Evolutionary conservation across 1,140 invertebrate species (phyloP).

Genomic region (Brachystomella parvula): DNA sequence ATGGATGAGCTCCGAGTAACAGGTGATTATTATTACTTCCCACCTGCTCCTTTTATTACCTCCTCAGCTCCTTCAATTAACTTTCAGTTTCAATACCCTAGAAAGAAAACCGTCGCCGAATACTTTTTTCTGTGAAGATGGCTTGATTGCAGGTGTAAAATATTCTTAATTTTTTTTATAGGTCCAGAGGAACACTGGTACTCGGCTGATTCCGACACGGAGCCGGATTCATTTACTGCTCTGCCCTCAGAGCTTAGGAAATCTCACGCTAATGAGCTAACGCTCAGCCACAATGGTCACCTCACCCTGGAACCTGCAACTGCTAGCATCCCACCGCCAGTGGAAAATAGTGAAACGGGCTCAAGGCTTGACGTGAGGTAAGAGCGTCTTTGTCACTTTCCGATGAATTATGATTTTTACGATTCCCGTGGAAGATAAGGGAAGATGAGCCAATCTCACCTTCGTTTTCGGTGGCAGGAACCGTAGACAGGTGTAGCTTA

Average conservation of each 20-base stretch:
- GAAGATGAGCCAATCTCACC: too few relatives aligned
- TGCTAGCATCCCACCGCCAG: neutral
- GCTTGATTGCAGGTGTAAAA: neutral
- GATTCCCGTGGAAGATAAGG: too few relatives aligned
- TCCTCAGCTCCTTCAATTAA: neutral
- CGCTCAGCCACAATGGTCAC: neutral
- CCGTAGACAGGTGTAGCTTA: too few relatives aligned
- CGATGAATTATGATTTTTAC: neutral
- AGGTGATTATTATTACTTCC: conserved; percentile 20
- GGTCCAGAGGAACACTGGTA: conserved; percentile 37
- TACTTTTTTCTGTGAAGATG: neutral
- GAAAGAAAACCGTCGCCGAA: neutral
- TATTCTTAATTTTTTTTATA: conserved; percentile 14
- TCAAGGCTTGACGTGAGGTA: neutral
- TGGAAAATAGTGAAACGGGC: neutral
- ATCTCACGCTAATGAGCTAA: neutral
- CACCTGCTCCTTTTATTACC: neutral
- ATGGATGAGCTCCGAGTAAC: conserved; percentile 37
- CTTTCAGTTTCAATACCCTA: too few relatives aligned
- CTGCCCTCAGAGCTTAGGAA: conserved; percentile 4
- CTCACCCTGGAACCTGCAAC: neutral
- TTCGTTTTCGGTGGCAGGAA: too few relatives aligned
- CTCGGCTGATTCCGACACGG: conserved; percentile 38
- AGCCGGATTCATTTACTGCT: conserved; percentile 32
- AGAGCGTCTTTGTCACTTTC: too few relatives aligned